Conservation (phyloP, 1,140 invertebrate species). For the Lucilia sericata region DNA sequence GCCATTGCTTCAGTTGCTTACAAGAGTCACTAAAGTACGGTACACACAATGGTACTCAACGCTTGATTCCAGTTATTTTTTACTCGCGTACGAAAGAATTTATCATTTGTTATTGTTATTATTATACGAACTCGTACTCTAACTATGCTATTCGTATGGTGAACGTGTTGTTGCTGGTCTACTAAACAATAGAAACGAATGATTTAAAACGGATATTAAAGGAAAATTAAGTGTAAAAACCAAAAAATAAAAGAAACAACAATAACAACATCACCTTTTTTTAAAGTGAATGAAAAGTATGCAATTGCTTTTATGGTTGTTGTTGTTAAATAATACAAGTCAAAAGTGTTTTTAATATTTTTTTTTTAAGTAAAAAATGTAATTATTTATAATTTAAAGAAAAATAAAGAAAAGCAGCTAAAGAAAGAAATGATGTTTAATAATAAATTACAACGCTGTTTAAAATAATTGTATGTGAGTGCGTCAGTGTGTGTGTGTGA, state of each 20-base stretch:
- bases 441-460: background rate
- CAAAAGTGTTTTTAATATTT: background rate
- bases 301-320: no score
- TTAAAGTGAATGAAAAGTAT: no score
- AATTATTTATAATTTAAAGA: background rate
- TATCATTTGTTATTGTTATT: background rate
- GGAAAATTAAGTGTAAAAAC: conserved; percentile 6
- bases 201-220: conserved; percentile 21
- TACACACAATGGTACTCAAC: background rate
- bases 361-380: background rate
- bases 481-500: background rate
- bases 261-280: background rate
- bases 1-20: background rate
- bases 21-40: background rate
- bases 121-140: background rate
- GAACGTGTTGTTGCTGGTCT: no score
- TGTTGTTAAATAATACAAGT: background rate
- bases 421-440: background rate
- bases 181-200: background rate
- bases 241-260: no score
- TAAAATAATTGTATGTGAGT: background rate
- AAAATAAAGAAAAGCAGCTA: background rate
- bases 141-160: no score
- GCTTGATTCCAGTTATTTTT: background rate
- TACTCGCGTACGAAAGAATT: background rate